Evolutionary conservation across 2,113 vertebrate species (phyloP), one percentile per base, ranked within the genome.

Genomic region (Leptocoma aspasia): DNA sequence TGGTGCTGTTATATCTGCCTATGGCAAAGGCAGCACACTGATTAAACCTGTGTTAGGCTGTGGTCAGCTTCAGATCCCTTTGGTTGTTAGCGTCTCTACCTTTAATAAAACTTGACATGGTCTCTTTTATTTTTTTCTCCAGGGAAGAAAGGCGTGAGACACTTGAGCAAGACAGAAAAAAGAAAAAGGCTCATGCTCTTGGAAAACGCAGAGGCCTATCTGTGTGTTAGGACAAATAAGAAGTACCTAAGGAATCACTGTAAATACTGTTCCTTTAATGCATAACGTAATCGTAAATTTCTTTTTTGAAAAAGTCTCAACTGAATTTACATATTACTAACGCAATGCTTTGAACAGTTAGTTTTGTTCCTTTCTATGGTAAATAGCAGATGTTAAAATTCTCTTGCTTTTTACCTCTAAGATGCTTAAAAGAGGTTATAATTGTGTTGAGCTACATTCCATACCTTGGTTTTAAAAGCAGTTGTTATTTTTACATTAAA

Each of bases 111-210:
- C 6, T 35, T 91, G 30, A 61, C 26, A 4, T 33, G 30, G 27
- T 72, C 42, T 79, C 6, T 92, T 68, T 14, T 39, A 39, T 39
- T 13, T 81, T 53, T 57, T 18, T 20, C 87, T 94, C 45, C 57
- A 99, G 99, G 98, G 98, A 98, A n/a, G 96, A 98, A 31, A 97
- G 99, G 42, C 98, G 99, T 61, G 96, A 95, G 15, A 98, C 97
- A 69, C 98, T 97, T 0, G 82, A 83, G 19, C 96, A 98, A 64
- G 97, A 95, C 64, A 97, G 99, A 41, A 99, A 98, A 94, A 98
- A 98, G 96, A 99, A 98, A 97, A 99, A 99, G 70, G 98, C 97
- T 65, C 96, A 94, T 28, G 22, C 97, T 71, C 96, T 99, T 2
- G 98, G 97, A 56, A 98, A 98, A 14, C 97, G 98, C 24, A 98